Conservation (phyloP, 2,888 invertebrate genomes). For the Hypena proboscidalis region DNA sequence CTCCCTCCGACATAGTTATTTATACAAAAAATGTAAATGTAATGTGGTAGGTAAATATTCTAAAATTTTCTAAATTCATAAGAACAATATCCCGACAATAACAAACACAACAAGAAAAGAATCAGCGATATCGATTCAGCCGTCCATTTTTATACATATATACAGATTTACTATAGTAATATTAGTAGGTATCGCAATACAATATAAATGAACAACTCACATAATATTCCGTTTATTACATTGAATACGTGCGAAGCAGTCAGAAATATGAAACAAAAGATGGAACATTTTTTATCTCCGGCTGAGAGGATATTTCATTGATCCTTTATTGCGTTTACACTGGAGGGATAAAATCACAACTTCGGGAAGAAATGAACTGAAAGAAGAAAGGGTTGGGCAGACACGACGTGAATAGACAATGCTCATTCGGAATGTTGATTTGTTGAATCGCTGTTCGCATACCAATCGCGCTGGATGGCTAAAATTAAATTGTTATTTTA, state of each 20-base stretch:
- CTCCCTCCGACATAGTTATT: no score
- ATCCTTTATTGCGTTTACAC: slow-evolving; percentile 65
- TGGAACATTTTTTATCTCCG: slow-evolving; percentile 34
- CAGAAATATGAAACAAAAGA: slow-evolving; percentile 28
- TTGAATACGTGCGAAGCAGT: slow-evolving; percentile 1
- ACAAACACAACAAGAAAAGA: no score
- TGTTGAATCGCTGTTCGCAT: slow-evolving; percentile 67
- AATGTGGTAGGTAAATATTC: no score
- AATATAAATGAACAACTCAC: slow-evolving; percentile 3
- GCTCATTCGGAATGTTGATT: slow-evolving; percentile 67
- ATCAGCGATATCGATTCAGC: no score
- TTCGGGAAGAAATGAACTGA: slow-evolving; percentile 73
- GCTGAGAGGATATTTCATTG: slow-evolving; percentile 52
- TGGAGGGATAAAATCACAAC: slow-evolving; percentile 71
- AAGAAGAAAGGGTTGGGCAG: slow-evolving; percentile 71
- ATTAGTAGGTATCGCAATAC: neutral
- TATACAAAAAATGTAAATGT: no score
- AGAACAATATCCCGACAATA: no score
- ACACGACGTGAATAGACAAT: slow-evolving; percentile 69
- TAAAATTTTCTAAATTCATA: no score
- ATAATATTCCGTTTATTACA: slow-evolving; percentile 7
- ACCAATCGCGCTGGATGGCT: slow-evolving; percentile 56
- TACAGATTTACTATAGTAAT: neutral
- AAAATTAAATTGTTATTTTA: slow-evolving; percentile 57
- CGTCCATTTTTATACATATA: no score